phyloP scores from a whole-genome alignment of 2,797 vertebrate genomes.

The Megalops cyprinoides region DNA sequence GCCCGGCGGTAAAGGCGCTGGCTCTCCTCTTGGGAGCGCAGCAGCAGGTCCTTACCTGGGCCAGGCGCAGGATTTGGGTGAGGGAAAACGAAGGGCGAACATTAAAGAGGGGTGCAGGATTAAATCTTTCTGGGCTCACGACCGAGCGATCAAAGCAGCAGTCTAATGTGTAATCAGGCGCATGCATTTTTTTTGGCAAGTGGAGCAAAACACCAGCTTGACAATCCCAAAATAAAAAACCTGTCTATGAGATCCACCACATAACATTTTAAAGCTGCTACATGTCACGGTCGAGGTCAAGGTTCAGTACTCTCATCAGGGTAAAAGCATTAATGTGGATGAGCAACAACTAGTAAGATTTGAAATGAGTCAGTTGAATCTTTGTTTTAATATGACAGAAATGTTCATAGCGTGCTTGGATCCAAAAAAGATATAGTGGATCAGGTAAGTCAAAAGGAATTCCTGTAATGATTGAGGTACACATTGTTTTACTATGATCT shows the following conservation, averaged over 20 bases:
- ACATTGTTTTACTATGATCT: too few species aligned
- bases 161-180: too few species aligned
- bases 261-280: not conserved
- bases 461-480: too few species aligned
- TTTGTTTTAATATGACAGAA: too few species aligned
- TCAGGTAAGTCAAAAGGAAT: too few species aligned
- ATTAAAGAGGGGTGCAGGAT: not conserved
- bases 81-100: not conserved
- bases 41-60: conserved; percentile 81
- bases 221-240: too few species aligned
- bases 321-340: not conserved
- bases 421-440: too few species aligned
- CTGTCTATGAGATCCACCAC: too few species aligned
- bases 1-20: conserved; percentile 88
- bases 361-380: too few species aligned
- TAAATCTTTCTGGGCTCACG: not conserved
- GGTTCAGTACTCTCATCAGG: not conserved
- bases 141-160: not conserved
- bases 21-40: conserved; percentile 85
- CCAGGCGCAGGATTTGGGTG: not conserved
- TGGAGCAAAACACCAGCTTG: not conserved
- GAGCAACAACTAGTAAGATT: too few species aligned
- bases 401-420: too few species aligned
- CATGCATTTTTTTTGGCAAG: not conserved
- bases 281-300: not conserved